Percentiles rank a stretch among this genome's conserved stretches.
Conservation (phyloP, 2,797 vertebrate genomes). For the Melanotaenia parkinsoni region DNA sequence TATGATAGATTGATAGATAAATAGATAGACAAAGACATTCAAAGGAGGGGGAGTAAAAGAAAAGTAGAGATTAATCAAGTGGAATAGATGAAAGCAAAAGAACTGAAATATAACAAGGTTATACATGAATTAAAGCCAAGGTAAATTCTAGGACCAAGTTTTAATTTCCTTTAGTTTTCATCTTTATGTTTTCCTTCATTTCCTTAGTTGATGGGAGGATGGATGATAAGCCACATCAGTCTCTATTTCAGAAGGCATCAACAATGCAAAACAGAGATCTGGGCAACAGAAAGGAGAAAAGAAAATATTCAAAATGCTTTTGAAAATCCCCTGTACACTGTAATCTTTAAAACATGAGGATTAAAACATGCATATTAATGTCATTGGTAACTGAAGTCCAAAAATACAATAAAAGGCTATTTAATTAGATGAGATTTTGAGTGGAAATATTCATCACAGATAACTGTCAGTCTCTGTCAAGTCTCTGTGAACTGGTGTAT, state of each 20-base stretch:
- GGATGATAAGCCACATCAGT: conserved; percentile 75
- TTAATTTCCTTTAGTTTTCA: conserved; percentile 72
- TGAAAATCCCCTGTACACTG: conserved; percentile 77
- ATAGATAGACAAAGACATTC: not conserved
- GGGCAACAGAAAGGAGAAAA: conserved; percentile 41
- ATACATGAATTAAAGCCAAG: conserved; percentile 58
- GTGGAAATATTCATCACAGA: conserved; percentile 90
- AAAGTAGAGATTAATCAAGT: conserved; percentile 17
- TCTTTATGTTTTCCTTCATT: conserved; percentile 65
- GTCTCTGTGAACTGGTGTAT: conserved; percentile 85
- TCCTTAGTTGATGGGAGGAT: conserved; percentile 69
- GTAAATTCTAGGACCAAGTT: conserved; percentile 76
- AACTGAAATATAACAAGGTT: conserved; percentile 39
- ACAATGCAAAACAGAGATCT: conserved; percentile 72
- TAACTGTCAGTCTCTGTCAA: conserved; percentile 85
- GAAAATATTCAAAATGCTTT: conserved; percentile 75
- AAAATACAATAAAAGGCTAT: conserved; percentile 89
- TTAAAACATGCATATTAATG: conserved; percentile 90
- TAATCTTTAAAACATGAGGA: conserved; percentile 85
- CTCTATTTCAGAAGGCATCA: conserved; percentile 71
- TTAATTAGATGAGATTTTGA: conserved; percentile 92
- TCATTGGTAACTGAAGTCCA: conserved; percentile 86
- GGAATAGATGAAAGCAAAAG: conserved; percentile 15
- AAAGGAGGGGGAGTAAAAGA: conserved; percentile 4
- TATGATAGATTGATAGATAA: conserved; percentile 58